Evolutionary conservation across 2,797 vertebrate species (phyloP).

Genomic region (Lophius americanus): DNA sequence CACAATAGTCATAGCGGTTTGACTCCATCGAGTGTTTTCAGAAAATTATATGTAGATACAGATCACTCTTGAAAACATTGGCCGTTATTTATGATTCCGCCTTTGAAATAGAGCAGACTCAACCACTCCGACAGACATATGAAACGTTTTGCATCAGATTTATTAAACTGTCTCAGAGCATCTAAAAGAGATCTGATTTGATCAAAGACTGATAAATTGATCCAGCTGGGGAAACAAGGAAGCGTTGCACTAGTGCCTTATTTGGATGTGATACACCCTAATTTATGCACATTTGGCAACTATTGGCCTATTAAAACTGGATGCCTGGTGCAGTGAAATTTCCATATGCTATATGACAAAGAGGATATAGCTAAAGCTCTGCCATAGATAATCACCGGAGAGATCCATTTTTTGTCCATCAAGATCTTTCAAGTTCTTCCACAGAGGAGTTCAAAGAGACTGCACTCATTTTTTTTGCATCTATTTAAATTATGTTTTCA

Average conservation of each 20-base stretch:
- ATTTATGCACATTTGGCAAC: slow-evolving; percentile 38
- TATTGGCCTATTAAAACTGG: slow-evolving; percentile 20
- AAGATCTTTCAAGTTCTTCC: slow-evolving; percentile 2
- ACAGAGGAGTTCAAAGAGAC: background rate
- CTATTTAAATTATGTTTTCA: background rate
- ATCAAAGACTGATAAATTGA: slow-evolving; percentile 64
- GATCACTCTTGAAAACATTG: slow-evolving; percentile 57
- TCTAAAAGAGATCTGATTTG: slow-evolving; percentile 69
- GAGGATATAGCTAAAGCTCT: background rate
- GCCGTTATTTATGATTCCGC: slow-evolving; percentile 53
- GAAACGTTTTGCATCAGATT: slow-evolving; percentile 59
- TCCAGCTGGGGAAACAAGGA: slow-evolving; percentile 60
- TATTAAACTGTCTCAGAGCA: slow-evolving; percentile 56
- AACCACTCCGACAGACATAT: slow-evolving; percentile 46
- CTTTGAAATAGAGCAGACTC: slow-evolving; percentile 44
- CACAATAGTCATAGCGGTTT: slow-evolving; percentile 37
- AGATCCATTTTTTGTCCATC: slow-evolving; percentile 3
- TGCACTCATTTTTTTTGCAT: background rate
- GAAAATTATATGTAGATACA: slow-evolving; percentile 56
- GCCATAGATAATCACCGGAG: background rate
- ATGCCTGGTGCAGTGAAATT: slow-evolving; percentile 10
- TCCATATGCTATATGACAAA: slow-evolving; percentile 3
- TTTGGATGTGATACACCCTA: slow-evolving; percentile 49
- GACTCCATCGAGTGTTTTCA: slow-evolving; percentile 45
- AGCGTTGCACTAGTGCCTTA: slow-evolving; percentile 30